Conservation (phyloP, 2,888 invertebrate genomes). For the Ochropacha duplaris region DNA sequence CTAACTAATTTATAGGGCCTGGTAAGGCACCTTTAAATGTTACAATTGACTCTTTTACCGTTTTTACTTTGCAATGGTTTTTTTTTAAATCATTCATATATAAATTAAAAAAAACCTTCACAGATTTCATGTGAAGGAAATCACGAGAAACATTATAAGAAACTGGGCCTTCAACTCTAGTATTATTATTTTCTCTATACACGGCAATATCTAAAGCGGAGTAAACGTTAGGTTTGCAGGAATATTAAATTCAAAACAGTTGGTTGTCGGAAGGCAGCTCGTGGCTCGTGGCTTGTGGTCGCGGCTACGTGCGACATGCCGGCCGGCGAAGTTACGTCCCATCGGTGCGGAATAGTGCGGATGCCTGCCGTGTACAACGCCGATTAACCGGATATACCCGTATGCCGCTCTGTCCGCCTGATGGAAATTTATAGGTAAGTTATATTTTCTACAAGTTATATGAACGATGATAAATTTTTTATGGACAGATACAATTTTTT, state of each 20-base stretch:
- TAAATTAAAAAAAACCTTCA: too few species aligned
- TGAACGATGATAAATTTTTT: not conserved
- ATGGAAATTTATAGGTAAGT: not conserved
- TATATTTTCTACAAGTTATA: not conserved
- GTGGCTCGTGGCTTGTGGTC: not conserved
- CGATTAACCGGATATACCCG: not conserved
- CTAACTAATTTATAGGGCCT: too few species aligned
- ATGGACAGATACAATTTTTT: too few species aligned
- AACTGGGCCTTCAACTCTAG: not conserved
- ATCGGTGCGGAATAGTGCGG: not conserved
- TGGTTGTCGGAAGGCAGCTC: not conserved
- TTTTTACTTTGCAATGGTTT: too few species aligned
- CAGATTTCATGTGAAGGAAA: too few species aligned
- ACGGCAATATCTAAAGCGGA: not conserved
- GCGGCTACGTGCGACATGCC: not conserved
- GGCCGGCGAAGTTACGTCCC: not conserved
- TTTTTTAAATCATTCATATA: too few species aligned
- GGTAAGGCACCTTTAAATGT: too few species aligned
- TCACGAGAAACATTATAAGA: not conserved
- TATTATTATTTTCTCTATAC: not conserved
- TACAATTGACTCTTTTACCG: too few species aligned
- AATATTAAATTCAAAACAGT: conserved; percentile 1
- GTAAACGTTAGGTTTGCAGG: not conserved
- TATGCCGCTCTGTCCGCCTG: not conserved
- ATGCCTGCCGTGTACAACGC: not conserved